Evolutionary conservation across 92 coral and sea anemone genomes (phyloP), one percentile per base, ranked within the genome.

Genomic region (Desmophyllum pertusum): DNA sequence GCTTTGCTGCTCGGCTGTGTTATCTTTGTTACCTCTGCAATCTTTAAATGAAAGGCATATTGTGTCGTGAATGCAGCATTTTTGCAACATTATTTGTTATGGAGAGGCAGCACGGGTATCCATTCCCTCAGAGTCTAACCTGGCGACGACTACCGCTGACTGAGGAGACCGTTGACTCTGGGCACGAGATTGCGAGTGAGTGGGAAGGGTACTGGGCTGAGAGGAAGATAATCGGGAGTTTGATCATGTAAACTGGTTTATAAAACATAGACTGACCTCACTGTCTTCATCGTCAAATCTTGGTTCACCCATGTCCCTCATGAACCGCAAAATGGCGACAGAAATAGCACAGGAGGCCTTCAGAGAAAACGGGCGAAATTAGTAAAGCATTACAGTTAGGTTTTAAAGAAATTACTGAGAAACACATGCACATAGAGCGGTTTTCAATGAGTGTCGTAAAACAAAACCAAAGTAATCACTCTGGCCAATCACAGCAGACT

Each of bases 231-330:
- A n/a, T n/a, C n/a, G 63, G 1, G 63, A 11, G 6, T 57, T 57
- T 23, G 63, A 57, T 9, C 5, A 4, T 57, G 27, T 57, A 23
- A 18, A 0, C 7, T 13, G 27, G 8, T 36, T 15, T 73, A 19
- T 10, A 40, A 40, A 25, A 35, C 19, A 25, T 21, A 37, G 42
- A 69, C 19, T 23, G 3, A 50, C 75, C 75, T 13, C 75, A 38
- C 5, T 29, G 39, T 64, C 78, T 41, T 77, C 95, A 78, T 89
- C 94, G 61, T 75, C 91, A 57, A 84, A 38, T 78, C 72, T 84
- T 42, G 98, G 94, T 63, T 95, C 98, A 18, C 95, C 89, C 76
- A 92, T 76, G 81, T 95, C 98, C 83, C 83, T 85, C 98, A 95
- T 95, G 82, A 95, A 95, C 57, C 98, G 87, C 25, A 92, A 83